Evolutionary conservation across 1,140 invertebrate genomes (phyloP), one percentile per base, ranked within the genome.

Genomic region (Euwallacea fornicatus): DNA sequence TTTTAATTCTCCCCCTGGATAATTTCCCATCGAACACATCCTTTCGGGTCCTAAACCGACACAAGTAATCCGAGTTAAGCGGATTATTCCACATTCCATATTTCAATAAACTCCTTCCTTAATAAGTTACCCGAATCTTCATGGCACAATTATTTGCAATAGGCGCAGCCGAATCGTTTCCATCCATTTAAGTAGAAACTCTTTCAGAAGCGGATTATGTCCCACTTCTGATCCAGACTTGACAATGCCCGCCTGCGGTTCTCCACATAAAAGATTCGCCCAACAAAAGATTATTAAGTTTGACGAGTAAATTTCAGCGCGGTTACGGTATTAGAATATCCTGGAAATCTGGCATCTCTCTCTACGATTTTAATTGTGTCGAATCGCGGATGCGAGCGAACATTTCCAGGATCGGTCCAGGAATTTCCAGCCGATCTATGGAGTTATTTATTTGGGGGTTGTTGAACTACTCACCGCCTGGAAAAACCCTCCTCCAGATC

Each of bases 201-300:
- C 66, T 60, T 68, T 68, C 58, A 69, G 60, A 71, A 46, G 42
- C 44, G 60, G 61, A 71, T 64, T 71, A 64, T 55, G 42, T 71
- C 54, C 62, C 53, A 54, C 69, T 71, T 64, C 69, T 64, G 69
- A 64, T 62, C 42, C 60, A 21, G 46, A 47, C 13, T 33, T 71
- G 61, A 63, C 53, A 71, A 72, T 72, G 64, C 61, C 70, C 70
- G 60, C 61, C 54, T 58, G 70, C 64, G 61, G 59, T 63, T 70
- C 13, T 33, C 44, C 47, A 11, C 58, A 62, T 72, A 72, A 72
- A 72, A 72, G 70, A 72, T 72, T 64, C 64, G 53, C 50, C 50
- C 64, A 72, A 72, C 70, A 72, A 72, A 72, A 72, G 70, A 72
- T 72, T 72, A 72, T 72, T 72, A 72, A 72, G 70, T 72, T 72